A percentile compares a stretch with the other conserved stretches of the same genome.
Evolutionary conservation across 2,113 vertebrate species (phyloP).

Genomic region (Bos indicus): DNA sequence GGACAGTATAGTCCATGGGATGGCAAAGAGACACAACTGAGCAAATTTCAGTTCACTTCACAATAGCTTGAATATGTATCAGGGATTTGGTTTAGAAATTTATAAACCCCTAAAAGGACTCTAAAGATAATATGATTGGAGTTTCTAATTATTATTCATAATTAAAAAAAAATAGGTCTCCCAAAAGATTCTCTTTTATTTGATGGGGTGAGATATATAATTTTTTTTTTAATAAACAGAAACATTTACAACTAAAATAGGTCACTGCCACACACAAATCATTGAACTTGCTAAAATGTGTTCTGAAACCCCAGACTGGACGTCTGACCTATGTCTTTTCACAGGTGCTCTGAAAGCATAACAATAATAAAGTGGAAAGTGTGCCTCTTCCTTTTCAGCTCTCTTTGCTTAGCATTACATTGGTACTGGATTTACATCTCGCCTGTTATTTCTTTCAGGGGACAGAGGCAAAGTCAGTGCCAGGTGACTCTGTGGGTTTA

Average conservation of each 20-base stretch:
- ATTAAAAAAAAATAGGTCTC: not conserved
- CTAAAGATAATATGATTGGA: not conserved
- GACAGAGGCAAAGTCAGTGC: not conserved
- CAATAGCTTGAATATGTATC: not conserved
- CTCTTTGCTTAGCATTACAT: not conserved
- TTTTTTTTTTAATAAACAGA: not conserved
- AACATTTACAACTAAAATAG: not conserved
- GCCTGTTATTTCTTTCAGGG: not conserved
- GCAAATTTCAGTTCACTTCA: not conserved
- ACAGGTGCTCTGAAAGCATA: not conserved
- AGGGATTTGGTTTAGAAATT: not conserved
- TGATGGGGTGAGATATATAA: not conserved
- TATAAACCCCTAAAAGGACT: not conserved
- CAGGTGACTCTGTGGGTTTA: not conserved
- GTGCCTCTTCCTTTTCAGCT: not conserved
- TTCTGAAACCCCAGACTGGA: not conserved
- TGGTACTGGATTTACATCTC: not conserved
- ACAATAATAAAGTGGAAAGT: not conserved
- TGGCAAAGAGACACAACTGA: not conserved
- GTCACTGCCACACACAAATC: not conserved
- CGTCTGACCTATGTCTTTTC: not conserved
- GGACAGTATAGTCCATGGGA: not conserved
- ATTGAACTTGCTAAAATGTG: not conserved
- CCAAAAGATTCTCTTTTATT: not conserved
- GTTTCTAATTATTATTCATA: not conserved